phyloP scores from a whole-genome alignment of 2,113 vertebrate species.

The Antigone vipio region DNA sequence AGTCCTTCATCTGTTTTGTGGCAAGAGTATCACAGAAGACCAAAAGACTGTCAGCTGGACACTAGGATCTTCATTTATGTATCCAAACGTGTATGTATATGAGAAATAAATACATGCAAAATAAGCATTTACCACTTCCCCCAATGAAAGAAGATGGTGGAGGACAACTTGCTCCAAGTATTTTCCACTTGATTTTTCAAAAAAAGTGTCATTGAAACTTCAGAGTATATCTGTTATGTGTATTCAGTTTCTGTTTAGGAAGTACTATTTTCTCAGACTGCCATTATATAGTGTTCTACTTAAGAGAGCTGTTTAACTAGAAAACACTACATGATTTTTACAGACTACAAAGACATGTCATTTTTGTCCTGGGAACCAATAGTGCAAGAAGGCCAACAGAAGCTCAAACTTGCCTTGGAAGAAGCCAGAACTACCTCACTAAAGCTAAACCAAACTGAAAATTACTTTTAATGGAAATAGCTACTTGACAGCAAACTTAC shows the following conservation, averaged over 20 bases:
- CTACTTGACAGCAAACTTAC: neutral
- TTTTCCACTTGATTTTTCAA: neutral
- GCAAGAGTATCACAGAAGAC: neutral
- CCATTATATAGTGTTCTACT: neutral
- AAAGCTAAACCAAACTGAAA: neutral
- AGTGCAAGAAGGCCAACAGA: neutral
- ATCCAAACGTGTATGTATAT: neutral
- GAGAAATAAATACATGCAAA: neutral
- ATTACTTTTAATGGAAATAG: neutral
- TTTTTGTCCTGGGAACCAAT: neutral
- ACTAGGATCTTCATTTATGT: neutral
- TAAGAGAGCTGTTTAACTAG: neutral
- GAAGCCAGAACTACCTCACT: neutral
- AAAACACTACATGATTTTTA: neutral
- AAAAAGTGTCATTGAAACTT: neutral
- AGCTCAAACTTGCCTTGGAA: neutral
- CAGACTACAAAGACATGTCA: neutral
- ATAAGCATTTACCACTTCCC: neutral
- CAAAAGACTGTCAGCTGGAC: neutral
- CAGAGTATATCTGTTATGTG: neutral
- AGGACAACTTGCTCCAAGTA: neutral
- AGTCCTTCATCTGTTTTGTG: neutral
- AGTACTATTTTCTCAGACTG: neutral
- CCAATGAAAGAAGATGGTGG: neutral
- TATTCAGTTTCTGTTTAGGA: neutral